These are phyloP conservation scores for Chiroxiphia lanceolata DNA, from an alignment of 2,797 vertebrate species.

Conservation along the genomic window DNA sequence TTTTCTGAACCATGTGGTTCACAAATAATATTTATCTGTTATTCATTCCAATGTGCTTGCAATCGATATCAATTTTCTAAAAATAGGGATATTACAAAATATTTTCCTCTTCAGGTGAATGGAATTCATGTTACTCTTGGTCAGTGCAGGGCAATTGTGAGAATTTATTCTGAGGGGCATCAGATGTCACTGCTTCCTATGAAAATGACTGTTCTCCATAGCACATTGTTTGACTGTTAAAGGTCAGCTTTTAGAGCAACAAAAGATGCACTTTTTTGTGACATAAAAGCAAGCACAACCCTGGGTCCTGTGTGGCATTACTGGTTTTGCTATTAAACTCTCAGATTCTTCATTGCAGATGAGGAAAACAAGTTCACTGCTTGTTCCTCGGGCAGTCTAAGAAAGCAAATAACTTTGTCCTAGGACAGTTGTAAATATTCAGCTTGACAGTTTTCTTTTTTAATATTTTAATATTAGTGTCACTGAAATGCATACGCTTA, in stretches of 20 bases:
- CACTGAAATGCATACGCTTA: neutral
- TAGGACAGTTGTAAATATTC: neutral
- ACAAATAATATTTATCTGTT: neutral
- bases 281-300: neutral
- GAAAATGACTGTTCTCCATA: neutral
- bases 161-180: slow-evolving; percentile 31
- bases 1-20: neutral
- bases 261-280: neutral
- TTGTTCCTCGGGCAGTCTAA: neutral
- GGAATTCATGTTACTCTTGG: neutral
- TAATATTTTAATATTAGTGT: neutral
- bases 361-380: neutral
- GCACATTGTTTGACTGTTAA: neutral
- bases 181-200: slow-evolving; percentile 13
- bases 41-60: neutral
- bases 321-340: neutral
- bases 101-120: neutral
- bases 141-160: slow-evolving; percentile 3
- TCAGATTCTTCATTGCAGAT: neutral
- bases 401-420: neutral
- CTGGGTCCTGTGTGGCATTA: neutral
- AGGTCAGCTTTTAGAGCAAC: slow-evolving; percentile 3
- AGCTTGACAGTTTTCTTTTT: neutral
- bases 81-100: neutral
- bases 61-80: neutral